phyloP scores from a whole-genome alignment of 1,140 invertebrate genomes.

The Brachionus paranguensis region DNA sequence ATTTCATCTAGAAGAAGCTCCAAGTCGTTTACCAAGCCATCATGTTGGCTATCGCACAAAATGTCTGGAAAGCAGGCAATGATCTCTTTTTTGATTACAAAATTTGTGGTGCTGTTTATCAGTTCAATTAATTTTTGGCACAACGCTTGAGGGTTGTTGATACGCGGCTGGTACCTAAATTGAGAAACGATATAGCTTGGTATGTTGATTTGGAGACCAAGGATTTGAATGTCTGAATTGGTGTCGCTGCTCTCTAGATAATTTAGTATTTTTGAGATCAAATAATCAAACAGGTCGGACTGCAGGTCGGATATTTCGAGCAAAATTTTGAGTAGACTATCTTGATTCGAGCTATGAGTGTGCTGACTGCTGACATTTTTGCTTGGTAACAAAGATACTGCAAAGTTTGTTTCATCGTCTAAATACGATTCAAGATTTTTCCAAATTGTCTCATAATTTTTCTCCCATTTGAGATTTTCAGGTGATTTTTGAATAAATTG shows the following conservation, averaged over 20 bases:
- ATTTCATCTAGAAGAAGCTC: neutral
- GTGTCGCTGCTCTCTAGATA: neutral
- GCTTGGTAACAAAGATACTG: neutral
- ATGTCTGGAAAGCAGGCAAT: slow-evolving; percentile 30
- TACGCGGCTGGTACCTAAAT: slow-evolving; percentile 17
- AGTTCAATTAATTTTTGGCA: slow-evolving; percentile 28
- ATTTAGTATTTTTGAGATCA: neutral
- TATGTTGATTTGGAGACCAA: neutral
- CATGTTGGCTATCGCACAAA: neutral
- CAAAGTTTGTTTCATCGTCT: slow-evolving; percentile 14
- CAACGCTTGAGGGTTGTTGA: neutral
- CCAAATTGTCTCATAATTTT: neutral
- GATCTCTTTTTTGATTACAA: slow-evolving; percentile 17
- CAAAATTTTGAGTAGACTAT: slow-evolving; percentile 14
- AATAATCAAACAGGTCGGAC: neutral
- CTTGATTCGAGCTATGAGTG: slow-evolving; percentile 28
- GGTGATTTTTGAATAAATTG: neutral
- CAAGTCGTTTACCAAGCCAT: neutral
- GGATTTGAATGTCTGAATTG: neutral
- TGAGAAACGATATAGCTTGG: neutral
- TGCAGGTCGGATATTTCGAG: slow-evolving; percentile 10
- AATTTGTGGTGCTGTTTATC: neutral
- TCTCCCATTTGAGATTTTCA: neutral
- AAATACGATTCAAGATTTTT: neutral
- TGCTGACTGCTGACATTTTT: neutral